A percentile compares a stretch with the other conserved stretches of the same genome.
Evolutionary conservation across 2,888 invertebrate genomes (phyloP).

Genomic region (Netelia virgata): DNA sequence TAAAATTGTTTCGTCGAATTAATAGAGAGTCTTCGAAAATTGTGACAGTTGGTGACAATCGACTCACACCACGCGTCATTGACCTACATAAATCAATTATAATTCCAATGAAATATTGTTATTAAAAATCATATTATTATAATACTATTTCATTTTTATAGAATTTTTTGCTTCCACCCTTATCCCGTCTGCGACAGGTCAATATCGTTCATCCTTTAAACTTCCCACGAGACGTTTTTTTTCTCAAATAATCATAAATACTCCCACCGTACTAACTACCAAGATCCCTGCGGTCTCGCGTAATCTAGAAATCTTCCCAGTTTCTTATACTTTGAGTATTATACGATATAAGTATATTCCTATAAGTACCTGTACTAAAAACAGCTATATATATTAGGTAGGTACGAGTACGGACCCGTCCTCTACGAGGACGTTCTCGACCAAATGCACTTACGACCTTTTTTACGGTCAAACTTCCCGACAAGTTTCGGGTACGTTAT

Average conservation of each 20-base stretch:
- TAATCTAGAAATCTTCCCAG: constrained; percentile 24
- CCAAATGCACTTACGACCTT: constrained; percentile 75
- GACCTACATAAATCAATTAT: no score
- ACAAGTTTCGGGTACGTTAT: constrained; percentile 73
- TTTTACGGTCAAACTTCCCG: constrained; percentile 81
- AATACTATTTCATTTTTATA: constrained; percentile 11
- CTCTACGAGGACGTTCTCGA: constrained; percentile 67
- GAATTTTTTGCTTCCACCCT: constrained; percentile 4
- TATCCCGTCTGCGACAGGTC: not conserved
- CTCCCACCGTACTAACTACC: not conserved
- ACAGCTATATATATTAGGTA: not conserved
- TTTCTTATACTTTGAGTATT: constrained; percentile 30
- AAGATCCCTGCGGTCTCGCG: not conserved
- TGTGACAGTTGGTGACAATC: no score
- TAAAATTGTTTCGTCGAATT: not conserved
- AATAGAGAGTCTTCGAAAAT: no score
- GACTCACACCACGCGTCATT: no score
- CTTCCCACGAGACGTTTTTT: constrained; percentile 47
- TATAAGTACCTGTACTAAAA: constrained; percentile 15
- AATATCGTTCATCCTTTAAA: constrained; percentile 1
- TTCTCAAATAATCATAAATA: constrained; percentile 2
- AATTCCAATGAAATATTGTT: no score
- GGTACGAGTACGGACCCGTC: not conserved
- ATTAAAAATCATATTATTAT: not conserved
- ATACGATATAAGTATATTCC: not conserved